Base-by-base conservation (phyloP, 2,113 vertebrate genomes). In the Oncorhynchus kisutch region DNA sequence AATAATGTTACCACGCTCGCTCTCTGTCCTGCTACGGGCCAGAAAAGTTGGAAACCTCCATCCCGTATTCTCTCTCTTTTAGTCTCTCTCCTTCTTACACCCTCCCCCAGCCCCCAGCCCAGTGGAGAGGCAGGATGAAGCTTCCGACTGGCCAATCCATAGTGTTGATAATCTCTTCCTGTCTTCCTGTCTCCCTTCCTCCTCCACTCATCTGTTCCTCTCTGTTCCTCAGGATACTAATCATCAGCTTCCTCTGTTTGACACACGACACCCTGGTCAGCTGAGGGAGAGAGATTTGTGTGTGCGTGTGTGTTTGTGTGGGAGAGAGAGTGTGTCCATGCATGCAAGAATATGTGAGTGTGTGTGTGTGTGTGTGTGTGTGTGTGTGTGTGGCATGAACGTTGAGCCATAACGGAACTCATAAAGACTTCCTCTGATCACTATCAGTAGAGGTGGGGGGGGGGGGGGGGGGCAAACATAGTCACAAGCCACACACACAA, bases 381-480 rank as follows among this genome's bases (percentile, higher is more conserved):
- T 70, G n/a, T 22, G 68, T 48, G 7, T 27, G 68, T 49, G 69
- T 70, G 29, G 54, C 78, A 81, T 87, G 85, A 87, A 84, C 85
- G 81, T 85, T 86, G 78, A 85, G 84, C 82, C 87, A 84, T 85
- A 87, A 83, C 80, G 87, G 87, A 90, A 88, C 85, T 90, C 77
- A 87, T 88, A 88, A 88, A 88, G 84, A 88, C 81, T 88, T 87
- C 87, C 81, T 62, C 80, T 87, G 88, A 87, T 90, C 49, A 4
- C 75, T 87, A 87, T 86, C 88, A 78, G 76, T 70, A 78, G 72
- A 77, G 77, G 82, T 73, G 84, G 80, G 84, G 80, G 80, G 24
- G 24, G 24, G n/a, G 78, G 79, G 78, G 77, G 84, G 60, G 78
- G 60, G 76, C 75, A 69, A 76, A 76, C 67, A 84, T 78, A 80